phyloP scores from a whole-genome alignment of 2,888 invertebrate genomes.

The Caenorhabditis macrosperma region DNA sequence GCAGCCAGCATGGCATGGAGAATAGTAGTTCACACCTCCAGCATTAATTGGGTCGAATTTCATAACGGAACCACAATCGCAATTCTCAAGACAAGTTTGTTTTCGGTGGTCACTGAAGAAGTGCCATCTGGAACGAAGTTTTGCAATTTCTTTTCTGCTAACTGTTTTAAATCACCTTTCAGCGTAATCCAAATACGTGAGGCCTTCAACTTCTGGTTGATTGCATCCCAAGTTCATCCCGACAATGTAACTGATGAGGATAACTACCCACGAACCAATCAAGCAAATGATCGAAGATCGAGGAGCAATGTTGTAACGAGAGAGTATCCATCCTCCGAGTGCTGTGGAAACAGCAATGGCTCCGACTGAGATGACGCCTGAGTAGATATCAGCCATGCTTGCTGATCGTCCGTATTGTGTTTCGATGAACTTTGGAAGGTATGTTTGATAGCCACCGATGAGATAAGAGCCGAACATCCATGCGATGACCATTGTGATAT shows the following conservation, averaged over 20 bases:
- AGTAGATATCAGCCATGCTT: constrained; percentile 85
- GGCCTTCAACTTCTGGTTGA: constrained; percentile 61
- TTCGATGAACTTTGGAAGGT: constrained; percentile 87
- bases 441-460: constrained; percentile 82
- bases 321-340: constrained; percentile 71
- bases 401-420: constrained; percentile 86
- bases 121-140: constrained; percentile 41
- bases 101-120: constrained; percentile 48
- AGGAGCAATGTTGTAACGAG: constrained; percentile 67
- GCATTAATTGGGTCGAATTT: constrained; percentile 84
- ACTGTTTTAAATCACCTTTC: constrained; percentile 24
- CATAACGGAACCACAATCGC: constrained; percentile 61
- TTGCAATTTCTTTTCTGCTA: not conserved
- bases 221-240: constrained; percentile 69
- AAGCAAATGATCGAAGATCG: constrained; percentile 64
- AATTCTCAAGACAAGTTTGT: constrained; percentile 49
- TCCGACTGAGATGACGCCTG: constrained; percentile 82
- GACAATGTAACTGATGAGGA: constrained; percentile 65
- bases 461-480: constrained; percentile 83
- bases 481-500: constrained; percentile 85
- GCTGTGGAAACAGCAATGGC: constrained; percentile 74
- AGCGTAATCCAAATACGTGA: constrained; percentile 49
- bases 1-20: constrained; percentile 88
- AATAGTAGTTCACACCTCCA: constrained; percentile 84
- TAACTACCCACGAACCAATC: constrained; percentile 68